Percentiles rank a stretch among this genome's conserved stretches.
Conservation (phyloP, 2,113 vertebrate species). For the Alaudala cheleensis region DNA sequence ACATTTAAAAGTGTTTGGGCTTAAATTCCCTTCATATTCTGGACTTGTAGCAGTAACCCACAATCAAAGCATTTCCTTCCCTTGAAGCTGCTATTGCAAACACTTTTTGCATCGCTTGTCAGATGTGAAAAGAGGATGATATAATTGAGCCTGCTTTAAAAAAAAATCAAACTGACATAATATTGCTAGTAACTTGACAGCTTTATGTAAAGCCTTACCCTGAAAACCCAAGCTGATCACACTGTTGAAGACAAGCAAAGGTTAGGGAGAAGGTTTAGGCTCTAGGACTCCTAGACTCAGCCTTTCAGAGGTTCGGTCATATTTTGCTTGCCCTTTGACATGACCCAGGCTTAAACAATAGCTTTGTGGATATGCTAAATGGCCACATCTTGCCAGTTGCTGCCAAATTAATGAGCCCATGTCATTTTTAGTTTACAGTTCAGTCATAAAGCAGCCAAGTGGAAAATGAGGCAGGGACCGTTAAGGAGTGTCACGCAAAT, state of each 20-base stretch:
- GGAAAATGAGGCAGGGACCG: constrained; percentile 80
- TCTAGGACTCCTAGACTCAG: constrained; percentile 69
- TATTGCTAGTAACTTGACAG: constrained; percentile 74
- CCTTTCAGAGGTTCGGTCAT: constrained; percentile 71
- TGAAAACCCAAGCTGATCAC: constrained; percentile 62
- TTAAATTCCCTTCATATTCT: background rate
- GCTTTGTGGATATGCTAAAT: constrained; percentile 79
- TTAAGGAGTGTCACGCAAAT: constrained; percentile 69
- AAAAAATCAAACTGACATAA: constrained; percentile 70
- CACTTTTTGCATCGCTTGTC: background rate
- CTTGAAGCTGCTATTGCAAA: background rate
- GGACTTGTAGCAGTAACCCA: background rate
- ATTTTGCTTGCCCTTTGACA: constrained; percentile 84
- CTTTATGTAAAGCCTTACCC: constrained; percentile 61
- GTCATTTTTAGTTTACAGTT: constrained; percentile 86
- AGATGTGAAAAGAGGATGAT: constrained; percentile 65
- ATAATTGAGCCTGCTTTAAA: constrained; percentile 65
- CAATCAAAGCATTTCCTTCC: background rate
- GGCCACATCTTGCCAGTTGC: constrained; percentile 80
- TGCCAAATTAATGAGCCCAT: constrained; percentile 89
- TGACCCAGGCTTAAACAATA: constrained; percentile 82
- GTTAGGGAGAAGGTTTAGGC: constrained; percentile 65
- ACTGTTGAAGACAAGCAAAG: constrained; percentile 58
- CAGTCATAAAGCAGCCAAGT: constrained; percentile 80
- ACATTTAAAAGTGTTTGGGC: background rate